Percentiles rank a stretch among this genome's conserved stretches.
Conservation (phyloP, 2,797 vertebrate genomes). For the Neomorphus geoffroyi region DNA sequence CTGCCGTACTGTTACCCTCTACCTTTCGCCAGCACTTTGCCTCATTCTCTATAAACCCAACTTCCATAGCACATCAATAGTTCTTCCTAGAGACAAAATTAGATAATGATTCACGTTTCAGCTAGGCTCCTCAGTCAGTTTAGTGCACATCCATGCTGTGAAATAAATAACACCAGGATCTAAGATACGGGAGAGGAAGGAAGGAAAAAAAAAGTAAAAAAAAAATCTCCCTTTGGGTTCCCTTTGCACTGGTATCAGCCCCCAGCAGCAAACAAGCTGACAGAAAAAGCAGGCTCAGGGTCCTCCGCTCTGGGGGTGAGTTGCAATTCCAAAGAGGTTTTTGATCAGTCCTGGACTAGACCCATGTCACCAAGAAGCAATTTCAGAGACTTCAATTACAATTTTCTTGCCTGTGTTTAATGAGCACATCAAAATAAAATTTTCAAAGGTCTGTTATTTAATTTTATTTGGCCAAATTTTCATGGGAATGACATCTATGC, state of each 20-base stretch:
- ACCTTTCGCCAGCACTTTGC: neutral
- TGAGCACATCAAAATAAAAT: neutral
- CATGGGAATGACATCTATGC: neutral
- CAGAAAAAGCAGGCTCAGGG: neutral
- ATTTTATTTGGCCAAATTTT: neutral
- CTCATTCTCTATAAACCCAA: neutral
- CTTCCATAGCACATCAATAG: rapidly evolving
- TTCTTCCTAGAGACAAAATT: neutral
- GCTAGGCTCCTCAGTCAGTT: neutral
- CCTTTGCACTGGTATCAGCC: neutral
- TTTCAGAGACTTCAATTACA: neutral
- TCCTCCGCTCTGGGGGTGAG: neutral
- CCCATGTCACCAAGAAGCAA: neutral
- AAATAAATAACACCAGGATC: neutral
- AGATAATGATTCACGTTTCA: neutral
- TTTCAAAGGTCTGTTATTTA: neutral
- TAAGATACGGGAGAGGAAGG: neutral
- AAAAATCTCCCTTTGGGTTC: neutral
- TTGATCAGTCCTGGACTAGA: neutral
- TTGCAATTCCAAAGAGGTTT: neutral
- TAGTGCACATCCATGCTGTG: neutral
- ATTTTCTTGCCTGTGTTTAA: neutral
- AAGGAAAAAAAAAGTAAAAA: too few relatives aligned
- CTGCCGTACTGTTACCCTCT: neutral
- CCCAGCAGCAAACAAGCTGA: neutral